Base-by-base conservation (phyloP, 2,797 vertebrate species). In the Sebastes vulpes region DNA sequence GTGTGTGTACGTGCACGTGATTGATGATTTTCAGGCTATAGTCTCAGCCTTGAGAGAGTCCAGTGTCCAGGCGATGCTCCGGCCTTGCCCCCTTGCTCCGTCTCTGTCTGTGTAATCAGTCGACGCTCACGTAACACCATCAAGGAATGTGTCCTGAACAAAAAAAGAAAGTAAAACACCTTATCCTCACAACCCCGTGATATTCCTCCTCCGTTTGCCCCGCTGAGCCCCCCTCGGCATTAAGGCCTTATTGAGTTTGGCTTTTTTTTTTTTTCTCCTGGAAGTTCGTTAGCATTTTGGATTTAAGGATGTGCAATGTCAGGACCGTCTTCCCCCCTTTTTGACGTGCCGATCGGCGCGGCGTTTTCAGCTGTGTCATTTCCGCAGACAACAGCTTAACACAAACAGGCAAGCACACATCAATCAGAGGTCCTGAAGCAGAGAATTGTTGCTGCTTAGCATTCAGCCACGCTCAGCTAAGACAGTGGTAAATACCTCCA, bases 311-410 rank as follows among this genome's bases (percentile, higher is more conserved):
- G 90, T 84, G 72, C 65, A 11, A 80, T 91, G 87, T 92, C 91
- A 85, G 81, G 80, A 87, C 77, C 61, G 75, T 72, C 90, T 90
- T 70, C 77, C 64, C 35, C 11, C n/a, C 8, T 20, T 78, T 90
- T 92, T 90, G 92, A 94, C 81, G 89, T 81, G 92, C 83, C 18
- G 81, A 93, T 85, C n/a, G 9, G 90, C 32, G 23, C 31, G 3
- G 3, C 71, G 77, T 93, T 95, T 95, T 93, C 93, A 94, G 93
- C 94, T 94, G 85, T 95, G 94, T 95, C 95, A 94, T 93, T 94
- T 91, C 89, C 52, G 79, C 23, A 94, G 95, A 96, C 94, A 93
- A 93, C 91, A 92, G 95, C 94, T 96, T 95, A 95, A 93, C 93
- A 71, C 91, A 92, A 93, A 90, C 92, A 93, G 91, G 88, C 92